A percentile compares a stretch with the other conserved stretches of the same genome.
phyloP scores from a whole-genome alignment of 2,888 invertebrate genomes.

The Noctuana brunneofusca region DNA sequence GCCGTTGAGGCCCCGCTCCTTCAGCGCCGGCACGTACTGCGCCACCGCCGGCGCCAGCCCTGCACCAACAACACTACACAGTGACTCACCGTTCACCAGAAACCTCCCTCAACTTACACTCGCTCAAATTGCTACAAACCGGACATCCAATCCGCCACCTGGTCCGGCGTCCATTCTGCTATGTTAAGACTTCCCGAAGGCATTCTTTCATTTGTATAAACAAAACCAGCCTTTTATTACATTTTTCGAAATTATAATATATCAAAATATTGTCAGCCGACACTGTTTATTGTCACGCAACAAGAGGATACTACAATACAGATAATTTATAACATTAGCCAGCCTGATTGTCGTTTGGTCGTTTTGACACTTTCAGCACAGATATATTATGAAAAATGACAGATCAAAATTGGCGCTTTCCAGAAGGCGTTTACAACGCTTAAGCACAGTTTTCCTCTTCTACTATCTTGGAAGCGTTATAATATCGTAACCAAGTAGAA shows the following conservation, averaged over 20 bases:
- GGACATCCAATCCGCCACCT: conserved; percentile 95
- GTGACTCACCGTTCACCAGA: conserved; percentile 44
- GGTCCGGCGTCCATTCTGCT: conserved; percentile 94
- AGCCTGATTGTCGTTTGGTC: no score
- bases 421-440: no score
- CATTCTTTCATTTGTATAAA: conserved; percentile 24
- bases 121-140: conserved; percentile 76
- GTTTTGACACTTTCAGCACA: no score
- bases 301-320: conserved; percentile 14
- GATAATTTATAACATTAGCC: conserved; percentile 1
- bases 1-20: conserved; percentile 92
- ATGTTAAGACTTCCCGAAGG: conserved; percentile 78
- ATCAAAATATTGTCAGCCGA: conserved; percentile 36
- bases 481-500: no score
- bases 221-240: conserved; percentile 5
- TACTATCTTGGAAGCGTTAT: no score
- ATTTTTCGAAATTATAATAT: conserved; percentile 26
- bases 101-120: conserved; percentile 27
- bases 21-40: conserved; percentile 91
- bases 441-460: no score
- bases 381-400: no score
- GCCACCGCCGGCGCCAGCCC: conserved; percentile 91
- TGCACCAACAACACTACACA: conserved; percentile 53
- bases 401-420: no score
- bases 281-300: conserved; percentile 36